Conservation (phyloP, 1,140 invertebrate genomes). For the Acyrthosiphon pisum region DNA sequence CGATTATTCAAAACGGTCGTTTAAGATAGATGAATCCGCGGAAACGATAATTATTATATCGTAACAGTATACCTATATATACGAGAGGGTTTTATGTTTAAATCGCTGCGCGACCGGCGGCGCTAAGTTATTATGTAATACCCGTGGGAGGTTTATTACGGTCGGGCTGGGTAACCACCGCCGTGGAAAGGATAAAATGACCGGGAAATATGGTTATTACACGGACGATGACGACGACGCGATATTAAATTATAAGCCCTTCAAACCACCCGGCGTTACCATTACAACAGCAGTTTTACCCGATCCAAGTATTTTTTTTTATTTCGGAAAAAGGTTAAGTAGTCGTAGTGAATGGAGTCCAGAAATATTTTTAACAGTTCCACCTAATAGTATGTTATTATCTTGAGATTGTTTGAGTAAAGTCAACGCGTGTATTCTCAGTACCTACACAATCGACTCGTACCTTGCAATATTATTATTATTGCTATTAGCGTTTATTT, state of each 20-base stretch:
- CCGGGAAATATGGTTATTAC: background rate
- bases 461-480: too few relatives aligned
- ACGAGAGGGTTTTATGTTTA: background rate
- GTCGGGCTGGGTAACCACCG: background rate
- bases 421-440: too few relatives aligned
- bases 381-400: background rate
- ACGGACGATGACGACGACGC: background rate
- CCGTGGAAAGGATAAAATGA: background rate
- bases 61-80: background rate
- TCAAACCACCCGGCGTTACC: background rate
- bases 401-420: too few relatives aligned
- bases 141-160: background rate
- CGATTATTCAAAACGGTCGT: background rate
- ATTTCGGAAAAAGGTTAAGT: background rate
- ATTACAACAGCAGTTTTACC: background rate
- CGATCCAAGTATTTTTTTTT: background rate
- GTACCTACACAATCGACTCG: too few relatives aligned
- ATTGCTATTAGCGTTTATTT: too few relatives aligned
- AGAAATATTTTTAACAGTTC: background rate
- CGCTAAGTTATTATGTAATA: constrained; percentile 11
- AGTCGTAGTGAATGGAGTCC: background rate
- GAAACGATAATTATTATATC: background rate
- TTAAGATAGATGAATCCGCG: background rate
- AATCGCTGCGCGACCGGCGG: background rate
- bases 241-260: background rate